Percentiles rank a stretch among this genome's conserved stretches.
Evolutionary conservation across 2,113 vertebrate species (phyloP).

Genomic region (Aramus guarauna): DNA sequence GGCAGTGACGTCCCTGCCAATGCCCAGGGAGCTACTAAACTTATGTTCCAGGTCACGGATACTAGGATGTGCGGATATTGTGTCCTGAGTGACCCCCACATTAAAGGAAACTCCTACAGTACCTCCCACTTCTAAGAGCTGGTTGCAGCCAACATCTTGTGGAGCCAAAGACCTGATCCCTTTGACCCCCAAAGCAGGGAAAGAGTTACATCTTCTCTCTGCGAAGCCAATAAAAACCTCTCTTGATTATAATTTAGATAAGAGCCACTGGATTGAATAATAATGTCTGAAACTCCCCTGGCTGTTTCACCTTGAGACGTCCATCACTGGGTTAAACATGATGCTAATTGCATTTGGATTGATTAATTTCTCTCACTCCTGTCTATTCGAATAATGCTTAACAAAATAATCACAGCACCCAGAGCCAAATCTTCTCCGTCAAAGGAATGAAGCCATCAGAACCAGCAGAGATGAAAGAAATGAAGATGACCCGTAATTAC

Average conservation of each 20-base stretch:
- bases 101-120: background rate
- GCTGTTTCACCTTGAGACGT: constrained; percentile 94
- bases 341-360: constrained; percentile 97
- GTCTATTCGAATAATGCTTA: constrained; percentile 95
- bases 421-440: constrained; percentile 78
- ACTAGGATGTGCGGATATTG: background rate
- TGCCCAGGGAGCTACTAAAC: background rate
- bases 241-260: constrained; percentile 92
- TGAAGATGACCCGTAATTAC: constrained; percentile 87
- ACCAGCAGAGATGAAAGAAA: constrained; percentile 87
- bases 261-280: constrained; percentile 87
- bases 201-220: constrained; percentile 74
- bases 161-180: constrained; percentile 36
- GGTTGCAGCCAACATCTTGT: background rate
- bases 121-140: background rate
- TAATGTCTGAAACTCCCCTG: constrained; percentile 85
- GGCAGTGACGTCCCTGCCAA: background rate
- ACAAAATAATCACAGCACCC: constrained; percentile 90
- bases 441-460: constrained; percentile 88
- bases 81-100: background rate
- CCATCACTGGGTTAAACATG: constrained; percentile 97
- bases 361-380: constrained; percentile 95
- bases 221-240: constrained; percentile 85
- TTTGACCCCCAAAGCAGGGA: constrained; percentile 70
- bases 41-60: background rate